Evolutionary conservation across 2,797 vertebrate genomes (phyloP).

Genomic region (Gymnoscopelus microlampas): DNA sequence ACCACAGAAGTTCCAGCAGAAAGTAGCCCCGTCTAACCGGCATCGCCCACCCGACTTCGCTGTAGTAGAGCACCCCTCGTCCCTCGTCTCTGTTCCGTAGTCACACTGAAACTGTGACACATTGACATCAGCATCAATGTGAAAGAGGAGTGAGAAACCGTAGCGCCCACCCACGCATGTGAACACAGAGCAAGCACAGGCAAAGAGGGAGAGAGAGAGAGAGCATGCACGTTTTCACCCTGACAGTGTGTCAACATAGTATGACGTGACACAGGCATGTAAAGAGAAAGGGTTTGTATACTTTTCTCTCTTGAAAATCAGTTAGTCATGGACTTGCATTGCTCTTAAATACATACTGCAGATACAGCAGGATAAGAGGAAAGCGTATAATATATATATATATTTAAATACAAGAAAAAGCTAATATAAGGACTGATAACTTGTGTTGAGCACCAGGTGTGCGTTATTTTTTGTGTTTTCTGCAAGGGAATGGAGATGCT

Average conservation of each 20-base stretch:
- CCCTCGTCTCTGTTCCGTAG: conserved; percentile 2
- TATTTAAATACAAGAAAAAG: too few relatives aligned
- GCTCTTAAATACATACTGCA: too few relatives aligned
- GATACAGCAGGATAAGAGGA: too few relatives aligned
- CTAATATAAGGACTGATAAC: too few relatives aligned
- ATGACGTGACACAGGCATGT: conserved; percentile 10
- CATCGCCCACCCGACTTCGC: neutral
- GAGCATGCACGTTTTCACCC: neutral
- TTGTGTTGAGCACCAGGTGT: too few relatives aligned
- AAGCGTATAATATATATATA: too few relatives aligned
- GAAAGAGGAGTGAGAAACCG: conserved; percentile 38
- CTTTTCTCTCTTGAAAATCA: too few relatives aligned
- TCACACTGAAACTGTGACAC: conserved; percentile 49
- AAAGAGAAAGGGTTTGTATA: neutral
- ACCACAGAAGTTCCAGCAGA: conserved; percentile 47
- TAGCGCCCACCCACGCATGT: neutral
- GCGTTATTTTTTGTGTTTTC: too few relatives aligned
- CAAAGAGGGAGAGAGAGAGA: neutral
- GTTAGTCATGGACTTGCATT: too few relatives aligned
- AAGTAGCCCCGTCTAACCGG: neutral
- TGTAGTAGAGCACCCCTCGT: neutral
- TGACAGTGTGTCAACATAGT: conserved; percentile 1
- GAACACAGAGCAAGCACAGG: neutral
- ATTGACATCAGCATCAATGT: conserved; percentile 21
- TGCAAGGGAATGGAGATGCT: too few relatives aligned